These are phyloP conservation scores for Papilio machaon DNA, from an alignment of 1,140 invertebrate species.

Conservation along the genomic window DNA sequence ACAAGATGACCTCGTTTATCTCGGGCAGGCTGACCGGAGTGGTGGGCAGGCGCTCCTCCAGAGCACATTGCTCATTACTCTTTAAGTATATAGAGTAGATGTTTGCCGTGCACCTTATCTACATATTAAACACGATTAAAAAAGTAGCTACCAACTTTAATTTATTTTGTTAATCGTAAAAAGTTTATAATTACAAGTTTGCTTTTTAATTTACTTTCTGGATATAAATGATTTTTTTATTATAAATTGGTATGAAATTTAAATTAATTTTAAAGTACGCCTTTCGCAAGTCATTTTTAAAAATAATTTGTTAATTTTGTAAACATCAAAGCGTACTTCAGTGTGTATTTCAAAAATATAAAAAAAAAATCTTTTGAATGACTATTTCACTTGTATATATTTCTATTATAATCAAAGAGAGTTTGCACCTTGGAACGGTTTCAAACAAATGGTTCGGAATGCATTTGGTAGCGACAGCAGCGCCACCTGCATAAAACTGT, in stretches of 20 bases:
- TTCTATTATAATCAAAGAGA: not conserved
- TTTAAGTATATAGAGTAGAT: constrained; percentile 85
- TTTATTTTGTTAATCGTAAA: not conserved
- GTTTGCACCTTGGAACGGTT: not conserved
- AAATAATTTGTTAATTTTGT: not conserved
- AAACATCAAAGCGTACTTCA: not conserved
- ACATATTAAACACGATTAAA: constrained; percentile 42
- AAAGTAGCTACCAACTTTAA: not conserved
- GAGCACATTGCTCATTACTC: constrained; percentile 83
- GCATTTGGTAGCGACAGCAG: constrained; percentile 24
- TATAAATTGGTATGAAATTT: too few relatives aligned
- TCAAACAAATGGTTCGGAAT: constrained; percentile 13
- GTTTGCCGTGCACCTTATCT: constrained; percentile 85
- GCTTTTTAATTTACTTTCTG: not conserved
- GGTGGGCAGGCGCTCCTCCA: constrained; percentile 77
- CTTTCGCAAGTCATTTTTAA: too few relatives aligned
- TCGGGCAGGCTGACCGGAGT: constrained; percentile 61
- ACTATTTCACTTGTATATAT: not conserved
- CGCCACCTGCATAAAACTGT: not conserved
- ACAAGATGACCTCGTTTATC: constrained; percentile 63
- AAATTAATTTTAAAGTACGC: too few relatives aligned
- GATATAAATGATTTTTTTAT: not conserved
- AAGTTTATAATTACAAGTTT: not conserved
- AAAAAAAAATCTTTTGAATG: not conserved
- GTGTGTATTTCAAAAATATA: not conserved